phyloP scores from a whole-genome alignment of 2,797 vertebrate species.

The Dromococcyx pavoninus region DNA sequence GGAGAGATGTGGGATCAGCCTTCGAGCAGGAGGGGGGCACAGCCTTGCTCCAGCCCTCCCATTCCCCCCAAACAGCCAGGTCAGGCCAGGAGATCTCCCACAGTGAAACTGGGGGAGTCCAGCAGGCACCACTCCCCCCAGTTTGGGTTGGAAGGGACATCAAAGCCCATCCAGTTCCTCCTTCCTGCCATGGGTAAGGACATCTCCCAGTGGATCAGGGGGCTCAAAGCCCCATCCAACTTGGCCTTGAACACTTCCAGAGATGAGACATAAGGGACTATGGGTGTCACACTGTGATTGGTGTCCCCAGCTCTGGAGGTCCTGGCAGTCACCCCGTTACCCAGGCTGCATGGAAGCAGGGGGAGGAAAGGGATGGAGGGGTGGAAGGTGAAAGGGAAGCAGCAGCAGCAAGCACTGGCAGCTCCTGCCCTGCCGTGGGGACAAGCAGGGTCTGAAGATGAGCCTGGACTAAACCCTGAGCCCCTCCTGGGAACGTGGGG shows the following conservation, averaged over 20 bases:
- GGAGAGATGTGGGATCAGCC: fast-evolving
- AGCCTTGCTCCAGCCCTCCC: not conserved
- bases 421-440: too few species aligned
- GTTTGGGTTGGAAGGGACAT: too few species aligned
- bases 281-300: not conserved
- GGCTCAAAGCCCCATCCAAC: too few species aligned
- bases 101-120: too few species aligned
- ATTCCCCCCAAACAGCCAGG: fast-evolving
- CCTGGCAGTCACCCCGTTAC: fast-evolving
- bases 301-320: not conserved
- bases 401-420: not conserved
- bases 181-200: too few species aligned
- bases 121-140: not conserved
- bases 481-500: not conserved
- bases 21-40: fast-evolving
- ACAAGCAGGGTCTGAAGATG: not conserved
- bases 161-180: too few species aligned
- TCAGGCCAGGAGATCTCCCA: not conserved
- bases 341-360: too few species aligned
- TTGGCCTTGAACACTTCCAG: too few species aligned
- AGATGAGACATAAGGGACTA: too few species aligned
- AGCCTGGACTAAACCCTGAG: not conserved
- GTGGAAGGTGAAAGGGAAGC: fast-evolving
- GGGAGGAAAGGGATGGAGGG: too few species aligned
- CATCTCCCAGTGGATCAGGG: too few species aligned